Percentiles rank a stretch among this genome's conserved stretches.
phyloP scores from a whole-genome alignment of 2,797 vertebrate species.

The Enteromius unitaeniatus region DNA sequence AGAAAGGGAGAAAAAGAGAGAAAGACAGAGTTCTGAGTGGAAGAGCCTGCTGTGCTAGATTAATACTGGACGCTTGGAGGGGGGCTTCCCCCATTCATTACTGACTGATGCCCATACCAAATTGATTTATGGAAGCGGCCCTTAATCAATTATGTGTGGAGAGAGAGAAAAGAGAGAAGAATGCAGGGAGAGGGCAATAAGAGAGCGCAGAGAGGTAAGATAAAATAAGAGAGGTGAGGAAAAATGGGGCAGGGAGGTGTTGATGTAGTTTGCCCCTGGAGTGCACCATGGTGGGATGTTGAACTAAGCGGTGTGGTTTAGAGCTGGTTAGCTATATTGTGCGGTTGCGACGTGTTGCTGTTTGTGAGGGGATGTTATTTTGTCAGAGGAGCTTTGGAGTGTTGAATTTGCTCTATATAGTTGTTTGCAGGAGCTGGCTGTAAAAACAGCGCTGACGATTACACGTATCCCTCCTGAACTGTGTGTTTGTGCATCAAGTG shows the following conservation, averaged over 20 bases:
- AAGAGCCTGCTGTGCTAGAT: conserved; percentile 62
- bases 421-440: conserved; percentile 31
- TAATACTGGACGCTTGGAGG: conserved; percentile 56
- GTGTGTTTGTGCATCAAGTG: conserved; percentile 26
- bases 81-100: conserved; percentile 85
- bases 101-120: conserved; percentile 99
- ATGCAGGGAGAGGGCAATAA: conserved; percentile 59
- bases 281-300: conserved; percentile 44
- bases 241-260: conserved; percentile 61
- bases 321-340: conserved; percentile 37
- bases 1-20: conserved; percentile 39
- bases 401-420: conserved; percentile 49
- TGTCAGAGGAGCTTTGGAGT: conserved; percentile 36
- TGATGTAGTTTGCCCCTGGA: conserved; percentile 47
- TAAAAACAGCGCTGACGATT: conserved; percentile 32
- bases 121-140: conserved; percentile 98
- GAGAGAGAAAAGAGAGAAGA: conserved; percentile 81
- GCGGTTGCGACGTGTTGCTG: conserved; percentile 38
- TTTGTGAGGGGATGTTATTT: conserved; percentile 50
- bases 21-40: conserved; percentile 53
- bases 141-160: conserved; percentile 99
- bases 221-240: conserved; percentile 52
- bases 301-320: conserved; percentile 39
- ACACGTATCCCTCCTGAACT: conserved; percentile 5
- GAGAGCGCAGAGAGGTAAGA: conserved; percentile 53